Percentiles rank a stretch among this genome's conserved stretches.
Conservation (phyloP, 2,113 vertebrate species). For the Silurus meridionalis region DNA sequence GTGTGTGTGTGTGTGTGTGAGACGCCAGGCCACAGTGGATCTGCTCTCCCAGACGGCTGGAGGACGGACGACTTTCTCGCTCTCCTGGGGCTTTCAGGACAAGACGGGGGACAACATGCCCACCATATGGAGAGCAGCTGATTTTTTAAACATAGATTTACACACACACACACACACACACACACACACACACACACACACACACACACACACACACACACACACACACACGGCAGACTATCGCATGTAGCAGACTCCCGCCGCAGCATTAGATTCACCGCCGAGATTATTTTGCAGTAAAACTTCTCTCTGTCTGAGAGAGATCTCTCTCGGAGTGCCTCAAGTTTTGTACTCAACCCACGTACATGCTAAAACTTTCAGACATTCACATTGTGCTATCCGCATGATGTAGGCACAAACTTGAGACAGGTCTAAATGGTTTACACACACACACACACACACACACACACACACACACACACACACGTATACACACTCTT, state of each 20-base stretch:
- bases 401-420: neutral
- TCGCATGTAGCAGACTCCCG: too few species aligned
- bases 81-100: conserved; percentile 53
- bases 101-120: conserved; percentile 51
- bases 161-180: conserved; percentile 24
- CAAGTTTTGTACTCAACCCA: neutral
- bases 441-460: neutral
- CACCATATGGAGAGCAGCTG: conserved; percentile 82
- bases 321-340: neutral
- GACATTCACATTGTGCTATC: neutral
- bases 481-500: conserved; percentile 4
- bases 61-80: conserved; percentile 63
- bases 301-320: neutral
- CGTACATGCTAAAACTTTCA: neutral
- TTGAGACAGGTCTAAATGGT: neutral
- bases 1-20: conserved; percentile 58
- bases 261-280: neutral
- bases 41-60: conserved; percentile 48
- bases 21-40: conserved; percentile 51
- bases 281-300: neutral
- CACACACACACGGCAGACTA: neutral
- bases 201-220: conserved; percentile 2
- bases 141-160: conserved; percentile 53
- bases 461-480: conserved; percentile 15
- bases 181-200: conserved; percentile 12